Conservation (phyloP, 2,888 invertebrate genomes). For the Octodonta nipae region DNA sequence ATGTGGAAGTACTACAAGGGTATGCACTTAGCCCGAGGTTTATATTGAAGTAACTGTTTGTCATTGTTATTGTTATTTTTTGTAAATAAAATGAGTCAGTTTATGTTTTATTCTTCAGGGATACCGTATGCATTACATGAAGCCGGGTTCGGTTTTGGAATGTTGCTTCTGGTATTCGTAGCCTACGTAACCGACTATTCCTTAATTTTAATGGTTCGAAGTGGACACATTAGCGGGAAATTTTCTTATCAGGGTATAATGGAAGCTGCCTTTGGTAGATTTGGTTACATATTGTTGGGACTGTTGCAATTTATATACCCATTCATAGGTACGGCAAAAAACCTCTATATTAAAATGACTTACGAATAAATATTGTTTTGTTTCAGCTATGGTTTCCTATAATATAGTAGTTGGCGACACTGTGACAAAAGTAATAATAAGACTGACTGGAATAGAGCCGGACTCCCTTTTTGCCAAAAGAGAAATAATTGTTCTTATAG, state of each 20-base stretch:
- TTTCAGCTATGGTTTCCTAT: constrained; percentile 74
- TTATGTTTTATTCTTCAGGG: too few relatives aligned
- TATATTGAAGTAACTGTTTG: too few relatives aligned
- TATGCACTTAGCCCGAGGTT: too few relatives aligned
- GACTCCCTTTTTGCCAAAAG: constrained; percentile 47
- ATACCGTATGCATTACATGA: constrained; percentile 71
- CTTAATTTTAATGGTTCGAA: constrained; percentile 59
- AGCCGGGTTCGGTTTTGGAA: constrained; percentile 66
- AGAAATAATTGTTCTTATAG: constrained; percentile 55
- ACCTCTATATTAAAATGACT: not conserved
- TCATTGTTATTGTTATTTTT: too few relatives aligned
- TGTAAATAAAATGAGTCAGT: too few relatives aligned
- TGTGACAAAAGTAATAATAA: constrained; percentile 64
- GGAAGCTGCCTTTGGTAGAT: constrained; percentile 65
- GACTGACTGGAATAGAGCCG: constrained; percentile 46
- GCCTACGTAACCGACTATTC: constrained; percentile 72
- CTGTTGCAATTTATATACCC: constrained; percentile 70
- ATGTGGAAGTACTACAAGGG: too few relatives aligned
- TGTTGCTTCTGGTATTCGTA: constrained; percentile 53
- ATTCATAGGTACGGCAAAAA: constrained; percentile 56
- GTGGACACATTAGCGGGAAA: constrained; percentile 62
- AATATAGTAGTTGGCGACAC: constrained; percentile 80
- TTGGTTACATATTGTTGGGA: constrained; percentile 63
- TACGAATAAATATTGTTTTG: constrained; percentile 3
- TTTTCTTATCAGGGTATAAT: constrained; percentile 68